Base-by-base conservation (phyloP, 2,113 vertebrate species). In the Rafetus swinhoei region DNA sequence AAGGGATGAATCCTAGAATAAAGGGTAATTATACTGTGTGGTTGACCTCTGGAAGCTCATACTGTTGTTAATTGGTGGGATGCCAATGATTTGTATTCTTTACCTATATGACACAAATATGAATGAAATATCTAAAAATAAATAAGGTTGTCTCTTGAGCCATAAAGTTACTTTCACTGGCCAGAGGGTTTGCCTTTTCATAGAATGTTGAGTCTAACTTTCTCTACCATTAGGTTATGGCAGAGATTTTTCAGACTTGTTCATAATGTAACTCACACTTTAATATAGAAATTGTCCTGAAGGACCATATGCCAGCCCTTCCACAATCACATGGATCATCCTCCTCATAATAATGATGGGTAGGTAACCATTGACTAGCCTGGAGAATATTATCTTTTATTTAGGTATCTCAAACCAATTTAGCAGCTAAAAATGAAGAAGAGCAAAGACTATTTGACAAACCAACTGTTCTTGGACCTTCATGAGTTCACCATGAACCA, bases 131-230 rank as follows among this genome's bases (percentile, higher is more conserved):
- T 6, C 59, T 62, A 45, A 62, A 29, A 62, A 62, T 14, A 62
- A 62, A 62, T 29, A 62, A 62, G 27, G 12, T 27, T 13, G 59
- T 29, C 4, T 29, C 59, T 62, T 62, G 59, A 62, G 11, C 29
- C 27, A 62, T 96, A 45, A 93, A 85, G 87, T 88, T 82, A 76
- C 56, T 93, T 96, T 95, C 89, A 55, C 77, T 85, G 81, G 62
- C 50, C 81, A 86, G 88, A 94, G 81, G 62, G 89, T 91, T 92
- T 79, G 85, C 90, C 86, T 85, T 87, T 62, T 62, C 27, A 62
- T 62, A 29, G 24, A 62, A 13, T 62, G 24, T 60, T 60, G 65
- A 85, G 57, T 4, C 7, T 80, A 5, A 0, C 56, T 89, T 81
- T 50, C 7, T 90, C 57, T 39, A 25, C 65, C 21, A 2, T 1